These are phyloP conservation scores for Aplochiton taeniatus DNA, from an alignment of 2,797 vertebrate genomes.

Conservation along the genomic window DNA sequence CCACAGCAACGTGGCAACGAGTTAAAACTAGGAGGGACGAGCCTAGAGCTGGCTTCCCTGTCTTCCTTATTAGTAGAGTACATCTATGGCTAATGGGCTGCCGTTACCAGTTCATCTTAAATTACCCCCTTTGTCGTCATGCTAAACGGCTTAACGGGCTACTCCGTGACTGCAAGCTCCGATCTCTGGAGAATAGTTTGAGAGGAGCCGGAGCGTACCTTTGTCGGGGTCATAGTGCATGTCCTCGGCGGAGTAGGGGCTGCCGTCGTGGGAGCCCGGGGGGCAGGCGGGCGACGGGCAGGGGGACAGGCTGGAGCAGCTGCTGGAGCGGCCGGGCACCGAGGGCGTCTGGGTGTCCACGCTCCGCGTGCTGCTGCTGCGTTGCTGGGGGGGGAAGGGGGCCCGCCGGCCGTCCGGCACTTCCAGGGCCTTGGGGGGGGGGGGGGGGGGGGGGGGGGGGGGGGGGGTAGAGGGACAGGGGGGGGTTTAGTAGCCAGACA, in stretches of 20 bases:
- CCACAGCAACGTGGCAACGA: no score
- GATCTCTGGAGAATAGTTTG: no score
- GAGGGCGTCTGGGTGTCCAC: constrained; percentile 92
- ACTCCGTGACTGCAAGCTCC: no score
- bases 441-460: constrained; percentile 2
- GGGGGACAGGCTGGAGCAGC: constrained; percentile 93
- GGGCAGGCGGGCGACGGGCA: constrained; percentile 91
- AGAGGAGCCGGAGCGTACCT: constrained; percentile 78
- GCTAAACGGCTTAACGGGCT: no score
- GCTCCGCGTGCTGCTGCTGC: constrained; percentile 88
- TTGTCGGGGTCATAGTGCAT: constrained; percentile 92
- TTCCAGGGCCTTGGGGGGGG: constrained; percentile 83
- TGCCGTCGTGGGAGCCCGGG: constrained; percentile 90
- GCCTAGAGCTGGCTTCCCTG: no score
- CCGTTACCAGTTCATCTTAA: no score
- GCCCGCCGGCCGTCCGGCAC: constrained; percentile 94
- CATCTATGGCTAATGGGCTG: no score
- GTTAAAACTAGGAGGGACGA: no score
- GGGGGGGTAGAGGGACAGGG: background rate
- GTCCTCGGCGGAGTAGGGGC: constrained; percentile 94
- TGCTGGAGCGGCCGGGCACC: constrained; percentile 89
- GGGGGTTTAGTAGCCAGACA: background rate
- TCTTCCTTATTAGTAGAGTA: no score
- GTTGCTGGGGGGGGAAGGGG: constrained; percentile 90
- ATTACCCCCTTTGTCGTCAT: no score